These are phyloP conservation scores for Archips crataeganus DNA, from an alignment of 2,888 invertebrate genomes.

Conservation along the genomic window DNA sequence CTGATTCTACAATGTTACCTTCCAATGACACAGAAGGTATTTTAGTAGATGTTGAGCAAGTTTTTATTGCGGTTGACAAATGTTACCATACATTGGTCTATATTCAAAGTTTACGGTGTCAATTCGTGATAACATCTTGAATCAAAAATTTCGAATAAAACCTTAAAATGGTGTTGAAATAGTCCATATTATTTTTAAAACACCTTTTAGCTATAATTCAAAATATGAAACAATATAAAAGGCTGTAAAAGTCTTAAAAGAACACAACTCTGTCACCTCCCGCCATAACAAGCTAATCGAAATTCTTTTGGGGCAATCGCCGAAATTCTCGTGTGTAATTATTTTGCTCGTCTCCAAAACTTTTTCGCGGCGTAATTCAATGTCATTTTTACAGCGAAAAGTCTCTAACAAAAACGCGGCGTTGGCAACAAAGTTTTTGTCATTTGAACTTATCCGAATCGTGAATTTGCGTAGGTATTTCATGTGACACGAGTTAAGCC, in stretches of 20 bases:
- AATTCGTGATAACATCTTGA: too few species aligned
- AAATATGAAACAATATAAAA: neutral
- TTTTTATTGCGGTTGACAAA: too few species aligned
- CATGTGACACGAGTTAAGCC: conserved; percentile 5
- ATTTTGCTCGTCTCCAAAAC: conserved; percentile 14
- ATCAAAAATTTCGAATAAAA: too few species aligned
- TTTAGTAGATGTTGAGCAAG: too few species aligned
- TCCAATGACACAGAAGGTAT: neutral
- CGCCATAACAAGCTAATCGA: conserved; percentile 15
- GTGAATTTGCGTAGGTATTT: conserved; percentile 10
- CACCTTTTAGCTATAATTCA: too few species aligned
- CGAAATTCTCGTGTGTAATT: conserved; percentile 23
- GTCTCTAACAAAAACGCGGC: neutral
- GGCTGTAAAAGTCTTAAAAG: neutral
- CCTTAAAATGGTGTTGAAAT: too few species aligned
- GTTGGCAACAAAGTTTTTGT: conserved; percentile 21
- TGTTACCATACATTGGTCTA: too few species aligned
- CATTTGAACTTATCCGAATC: conserved; percentile 14
- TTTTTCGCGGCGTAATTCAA: conserved; percentile 20
- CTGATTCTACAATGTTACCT: neutral
- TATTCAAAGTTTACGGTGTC: too few species aligned
- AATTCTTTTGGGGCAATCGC: conserved; percentile 14
- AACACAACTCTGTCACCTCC: neutral
- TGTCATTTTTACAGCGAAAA: conserved; percentile 17
- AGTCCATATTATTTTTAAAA: too few species aligned